Percentiles rank a stretch among this genome's conserved stretches.
Evolutionary conservation across 2,113 vertebrate species (phyloP).

Genomic region (Tapirus terrestris): DNA sequence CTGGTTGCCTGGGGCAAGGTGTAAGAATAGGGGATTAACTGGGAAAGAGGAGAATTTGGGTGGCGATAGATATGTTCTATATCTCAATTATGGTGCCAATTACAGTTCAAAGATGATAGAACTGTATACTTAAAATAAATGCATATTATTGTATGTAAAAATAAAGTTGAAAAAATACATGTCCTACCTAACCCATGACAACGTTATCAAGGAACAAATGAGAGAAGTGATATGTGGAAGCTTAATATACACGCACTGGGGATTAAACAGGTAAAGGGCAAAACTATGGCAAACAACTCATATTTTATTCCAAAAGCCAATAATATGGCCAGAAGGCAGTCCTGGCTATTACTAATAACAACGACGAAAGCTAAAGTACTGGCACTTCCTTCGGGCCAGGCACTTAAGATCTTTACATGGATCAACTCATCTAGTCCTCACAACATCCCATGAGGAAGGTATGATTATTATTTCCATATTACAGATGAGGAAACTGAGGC

Average conservation of each 20-base stretch:
- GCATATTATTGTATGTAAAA: background rate
- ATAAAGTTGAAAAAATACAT: background rate
- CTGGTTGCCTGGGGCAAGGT: background rate
- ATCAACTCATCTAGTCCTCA: background rate
- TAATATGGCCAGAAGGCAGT: background rate
- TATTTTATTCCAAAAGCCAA: background rate
- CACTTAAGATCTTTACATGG: background rate
- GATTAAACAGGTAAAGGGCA: background rate
- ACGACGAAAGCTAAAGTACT: background rate
- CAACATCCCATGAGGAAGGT: background rate
- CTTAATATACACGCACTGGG: background rate
- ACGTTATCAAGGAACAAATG: slow-evolving; percentile 26
- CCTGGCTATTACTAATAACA: background rate
- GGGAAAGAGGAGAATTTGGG: background rate
- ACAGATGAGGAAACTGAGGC: background rate
- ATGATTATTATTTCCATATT: background rate
- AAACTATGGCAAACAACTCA: background rate
- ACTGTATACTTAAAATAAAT: background rate
- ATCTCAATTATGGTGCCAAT: background rate
- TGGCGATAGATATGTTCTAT: background rate
- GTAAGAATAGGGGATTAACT: background rate
- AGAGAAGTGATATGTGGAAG: background rate
- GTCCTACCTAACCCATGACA: background rate
- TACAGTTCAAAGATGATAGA: background rate
- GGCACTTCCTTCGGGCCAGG: background rate